A percentile compares a stretch with the other conserved stretches of the same genome.
Evolutionary conservation across 2,888 invertebrate species (phyloP).

Genomic region (Lamproptera curius): DNA sequence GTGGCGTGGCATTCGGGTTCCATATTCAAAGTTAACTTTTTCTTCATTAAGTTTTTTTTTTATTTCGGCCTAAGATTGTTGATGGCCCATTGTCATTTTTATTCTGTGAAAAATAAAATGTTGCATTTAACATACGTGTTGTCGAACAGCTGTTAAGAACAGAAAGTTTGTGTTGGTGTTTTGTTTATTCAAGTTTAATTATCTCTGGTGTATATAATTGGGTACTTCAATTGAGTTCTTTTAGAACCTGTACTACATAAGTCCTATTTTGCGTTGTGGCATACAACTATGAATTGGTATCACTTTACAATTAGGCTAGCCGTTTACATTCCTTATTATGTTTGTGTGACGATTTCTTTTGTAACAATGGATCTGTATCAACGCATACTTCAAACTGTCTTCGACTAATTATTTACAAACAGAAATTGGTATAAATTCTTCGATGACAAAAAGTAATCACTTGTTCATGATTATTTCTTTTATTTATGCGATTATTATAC

Average conservation of each 20-base stretch:
- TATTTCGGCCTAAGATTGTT: not conserved
- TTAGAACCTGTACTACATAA: not conserved
- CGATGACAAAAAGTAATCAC: no score
- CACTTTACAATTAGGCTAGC: not conserved
- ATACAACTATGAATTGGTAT: not conserved
- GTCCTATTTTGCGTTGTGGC: not conserved
- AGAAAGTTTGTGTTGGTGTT: conserved; percentile 8
- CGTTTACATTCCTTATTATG: not conserved
- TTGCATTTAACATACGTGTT: not conserved
- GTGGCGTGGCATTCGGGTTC: conserved; percentile 18
- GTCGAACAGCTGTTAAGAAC: conserved; percentile 2
- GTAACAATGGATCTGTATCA: not conserved
- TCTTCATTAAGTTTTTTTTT: conserved; percentile 6
- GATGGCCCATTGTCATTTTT: not conserved
- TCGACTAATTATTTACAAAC: no score
- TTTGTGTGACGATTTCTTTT: not conserved
- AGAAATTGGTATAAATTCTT: no score
- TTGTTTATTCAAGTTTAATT: conserved; percentile 3
- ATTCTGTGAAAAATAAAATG: not conserved
- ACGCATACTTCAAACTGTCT: no score
- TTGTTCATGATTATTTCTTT: no score
- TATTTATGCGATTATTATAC: no score
- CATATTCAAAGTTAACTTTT: conserved; percentile 13
- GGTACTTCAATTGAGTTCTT: not conserved
- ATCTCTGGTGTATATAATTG: not conserved